Conservation (phyloP, 53 echinoderm and acorn worm species). For the Luidia sarsii region DNA sequence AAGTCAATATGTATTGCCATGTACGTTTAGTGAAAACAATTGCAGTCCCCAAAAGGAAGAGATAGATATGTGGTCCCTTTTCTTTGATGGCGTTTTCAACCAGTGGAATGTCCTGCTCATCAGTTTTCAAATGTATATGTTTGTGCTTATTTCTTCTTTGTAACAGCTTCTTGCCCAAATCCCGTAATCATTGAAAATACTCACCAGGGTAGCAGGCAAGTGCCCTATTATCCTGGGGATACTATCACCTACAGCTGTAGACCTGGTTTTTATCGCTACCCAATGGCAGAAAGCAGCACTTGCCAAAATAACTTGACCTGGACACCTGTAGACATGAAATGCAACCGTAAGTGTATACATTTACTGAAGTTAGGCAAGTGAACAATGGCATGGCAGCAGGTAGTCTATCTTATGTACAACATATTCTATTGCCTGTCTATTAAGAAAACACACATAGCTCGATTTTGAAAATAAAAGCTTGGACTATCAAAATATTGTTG, state of each 20-base stretch:
- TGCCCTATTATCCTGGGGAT: conserved; percentile 2
- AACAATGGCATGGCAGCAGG: too few relatives aligned
- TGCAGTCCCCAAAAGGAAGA: too few relatives aligned
- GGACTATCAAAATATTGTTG: too few relatives aligned
- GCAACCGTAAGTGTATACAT: conserved; percentile 41
- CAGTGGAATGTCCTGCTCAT: not conserved
- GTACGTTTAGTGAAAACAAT: too few relatives aligned
- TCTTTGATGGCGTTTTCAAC: too few relatives aligned
- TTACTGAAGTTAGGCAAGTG: too few relatives aligned
- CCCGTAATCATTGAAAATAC: conserved; percentile 1
- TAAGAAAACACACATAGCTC: too few relatives aligned
- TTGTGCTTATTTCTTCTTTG: not conserved
- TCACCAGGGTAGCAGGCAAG: not conserved
- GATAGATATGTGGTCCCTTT: too few relatives aligned
- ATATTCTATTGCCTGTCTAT: too few relatives aligned
- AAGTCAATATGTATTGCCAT: too few relatives aligned
- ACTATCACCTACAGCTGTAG: conserved; percentile 3
- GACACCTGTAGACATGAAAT: conserved; percentile 4
- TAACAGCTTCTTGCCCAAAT: not conserved
- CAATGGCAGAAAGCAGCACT: not conserved
- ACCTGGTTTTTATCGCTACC: conserved; percentile 19
- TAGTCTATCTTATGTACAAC: too few relatives aligned
- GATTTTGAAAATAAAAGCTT: too few relatives aligned
- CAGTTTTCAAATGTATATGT: not conserved
- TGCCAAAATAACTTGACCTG: not conserved